These are phyloP conservation scores for Macroramphosus scolopax DNA, from an alignment of 2,797 vertebrate species.

Conservation along the genomic window DNA sequence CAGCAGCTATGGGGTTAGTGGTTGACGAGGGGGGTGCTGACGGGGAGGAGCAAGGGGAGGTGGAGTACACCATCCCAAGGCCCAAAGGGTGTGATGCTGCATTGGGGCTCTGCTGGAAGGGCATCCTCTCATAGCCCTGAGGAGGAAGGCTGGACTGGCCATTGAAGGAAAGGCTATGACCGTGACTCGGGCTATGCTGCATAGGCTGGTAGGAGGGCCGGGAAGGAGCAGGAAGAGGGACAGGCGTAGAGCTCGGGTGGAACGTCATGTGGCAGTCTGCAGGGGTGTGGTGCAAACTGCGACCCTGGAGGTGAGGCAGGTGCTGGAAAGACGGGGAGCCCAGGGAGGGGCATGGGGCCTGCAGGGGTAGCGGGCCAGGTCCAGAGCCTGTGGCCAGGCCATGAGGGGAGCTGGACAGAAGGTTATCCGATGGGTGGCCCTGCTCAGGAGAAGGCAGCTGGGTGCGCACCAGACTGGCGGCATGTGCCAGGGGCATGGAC, in stretches of 20 bases:
- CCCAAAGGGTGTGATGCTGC: conserved; percentile 82
- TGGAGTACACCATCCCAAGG: conserved; percentile 86
- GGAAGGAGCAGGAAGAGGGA: conserved; percentile 77
- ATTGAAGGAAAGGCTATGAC: conserved; percentile 80
- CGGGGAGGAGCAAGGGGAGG: conserved; percentile 74
- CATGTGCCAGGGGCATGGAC: conserved; percentile 78
- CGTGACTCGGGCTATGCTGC: conserved; percentile 68
- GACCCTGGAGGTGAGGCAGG: conserved; percentile 87
- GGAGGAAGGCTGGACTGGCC: conserved; percentile 87
- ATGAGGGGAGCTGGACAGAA: conserved; percentile 86
- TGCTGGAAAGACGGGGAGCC: conserved; percentile 86
- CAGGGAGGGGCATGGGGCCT: conserved; percentile 79
- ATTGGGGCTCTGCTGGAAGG: conserved; percentile 84
- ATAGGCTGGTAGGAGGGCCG: conserved; percentile 87
- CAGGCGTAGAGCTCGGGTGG: conserved; percentile 82
- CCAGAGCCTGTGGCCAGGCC: conserved; percentile 86
- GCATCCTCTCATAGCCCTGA: conserved; percentile 87
- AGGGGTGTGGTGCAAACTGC: conserved; percentile 81
- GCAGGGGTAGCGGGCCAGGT: conserved; percentile 79
- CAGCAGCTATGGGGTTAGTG: conserved; percentile 59
- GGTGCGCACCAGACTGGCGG: conserved; percentile 77
- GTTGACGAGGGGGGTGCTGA: conserved; percentile 72
- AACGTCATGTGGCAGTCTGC: conserved; percentile 91
- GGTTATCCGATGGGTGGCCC: conserved; percentile 83
- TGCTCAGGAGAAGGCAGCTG: conserved; percentile 89